These are phyloP conservation scores for Mesaphorura yosii DNA, from an alignment of 1,140 invertebrate species.

Conservation along the genomic window DNA sequence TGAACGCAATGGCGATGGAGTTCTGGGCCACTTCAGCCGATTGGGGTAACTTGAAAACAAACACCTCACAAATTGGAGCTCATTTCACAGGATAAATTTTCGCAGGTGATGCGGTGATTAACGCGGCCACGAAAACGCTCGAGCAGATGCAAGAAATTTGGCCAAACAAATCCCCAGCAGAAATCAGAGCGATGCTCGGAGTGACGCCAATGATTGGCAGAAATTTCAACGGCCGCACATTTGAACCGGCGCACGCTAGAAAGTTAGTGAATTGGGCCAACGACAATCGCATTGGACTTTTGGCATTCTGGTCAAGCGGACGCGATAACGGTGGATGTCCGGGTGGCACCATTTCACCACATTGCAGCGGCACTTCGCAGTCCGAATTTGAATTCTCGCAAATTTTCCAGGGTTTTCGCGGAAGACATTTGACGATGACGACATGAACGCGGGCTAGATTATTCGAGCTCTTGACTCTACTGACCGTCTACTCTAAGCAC, in stretches of 20 bases:
- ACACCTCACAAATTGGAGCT: background rate
- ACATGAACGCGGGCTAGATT: too few species aligned
- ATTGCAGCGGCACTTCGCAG: conserved; percentile 24
- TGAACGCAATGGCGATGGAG: conserved; percentile 33
- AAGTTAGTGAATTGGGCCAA: conserved; percentile 31
- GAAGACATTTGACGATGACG: too few species aligned
- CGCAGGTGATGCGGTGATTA: conserved; percentile 27
- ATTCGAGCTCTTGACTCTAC: too few species aligned
- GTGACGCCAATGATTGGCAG: conserved; percentile 32
- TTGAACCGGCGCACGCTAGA: conserved; percentile 20
- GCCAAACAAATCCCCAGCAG: conserved; percentile 27
- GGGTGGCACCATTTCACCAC: conserved; percentile 16
- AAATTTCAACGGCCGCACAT: conserved; percentile 32
- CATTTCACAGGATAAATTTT: background rate
- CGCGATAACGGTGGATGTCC: conserved; percentile 29
- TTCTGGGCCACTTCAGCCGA: conserved; percentile 15
- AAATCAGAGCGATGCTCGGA: conserved; percentile 28
- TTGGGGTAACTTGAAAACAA: too few species aligned
- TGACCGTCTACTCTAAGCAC: too few species aligned
- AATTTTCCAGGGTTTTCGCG: conserved; percentile 24
- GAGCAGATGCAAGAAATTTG: conserved; percentile 31
- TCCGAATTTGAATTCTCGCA: conserved; percentile 23
- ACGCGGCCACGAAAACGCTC: conserved; percentile 20
- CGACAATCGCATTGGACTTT: conserved; percentile 26
- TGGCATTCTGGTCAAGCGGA: conserved; percentile 31